phyloP scores from a whole-genome alignment of 1,140 invertebrate species.

The Antheraea mylitta region DNA sequence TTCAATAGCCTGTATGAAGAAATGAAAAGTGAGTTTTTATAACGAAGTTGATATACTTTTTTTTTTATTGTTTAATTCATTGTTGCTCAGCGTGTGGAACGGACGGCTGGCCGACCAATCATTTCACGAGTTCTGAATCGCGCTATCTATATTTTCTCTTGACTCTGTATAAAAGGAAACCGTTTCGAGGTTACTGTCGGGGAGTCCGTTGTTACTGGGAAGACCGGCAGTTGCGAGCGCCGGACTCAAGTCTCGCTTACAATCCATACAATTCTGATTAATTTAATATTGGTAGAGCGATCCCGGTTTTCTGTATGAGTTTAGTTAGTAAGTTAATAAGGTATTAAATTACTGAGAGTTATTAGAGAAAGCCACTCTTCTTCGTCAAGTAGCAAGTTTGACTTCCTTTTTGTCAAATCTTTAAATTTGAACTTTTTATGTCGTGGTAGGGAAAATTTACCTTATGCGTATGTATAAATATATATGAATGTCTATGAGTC shows the following conservation, averaged over 20 bases:
- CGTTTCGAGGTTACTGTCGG: constrained; percentile 16
- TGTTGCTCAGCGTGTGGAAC: neutral
- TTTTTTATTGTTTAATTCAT: neutral
- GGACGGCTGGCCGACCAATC: constrained; percentile 35
- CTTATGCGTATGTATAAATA: no score
- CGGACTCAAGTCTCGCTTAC: constrained; percentile 66
- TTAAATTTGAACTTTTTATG: neutral
- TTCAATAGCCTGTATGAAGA: neutral
- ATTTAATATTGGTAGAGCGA: constrained; percentile 60
- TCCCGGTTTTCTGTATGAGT: constrained; percentile 44
- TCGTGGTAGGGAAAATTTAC: no score
- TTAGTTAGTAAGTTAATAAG: constrained; percentile 20
- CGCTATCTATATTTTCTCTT: constrained; percentile 38
- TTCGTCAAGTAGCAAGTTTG: constrained; percentile 67
- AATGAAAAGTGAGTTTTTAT: neutral
- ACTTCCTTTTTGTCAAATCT: constrained; percentile 55
- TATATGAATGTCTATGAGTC: no score
- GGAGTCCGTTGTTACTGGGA: constrained; percentile 71
- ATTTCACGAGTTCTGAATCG: constrained; percentile 30
- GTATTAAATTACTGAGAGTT: constrained; percentile 40
- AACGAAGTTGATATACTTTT: neutral
- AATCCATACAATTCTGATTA: constrained; percentile 38
- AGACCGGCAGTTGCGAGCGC: constrained; percentile 68
- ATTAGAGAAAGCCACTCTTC: constrained; percentile 50
- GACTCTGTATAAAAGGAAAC: constrained; percentile 33